phyloP scores from a whole-genome alignment of 2,113 vertebrate genomes.

The Steatornis caripensis region DNA sequence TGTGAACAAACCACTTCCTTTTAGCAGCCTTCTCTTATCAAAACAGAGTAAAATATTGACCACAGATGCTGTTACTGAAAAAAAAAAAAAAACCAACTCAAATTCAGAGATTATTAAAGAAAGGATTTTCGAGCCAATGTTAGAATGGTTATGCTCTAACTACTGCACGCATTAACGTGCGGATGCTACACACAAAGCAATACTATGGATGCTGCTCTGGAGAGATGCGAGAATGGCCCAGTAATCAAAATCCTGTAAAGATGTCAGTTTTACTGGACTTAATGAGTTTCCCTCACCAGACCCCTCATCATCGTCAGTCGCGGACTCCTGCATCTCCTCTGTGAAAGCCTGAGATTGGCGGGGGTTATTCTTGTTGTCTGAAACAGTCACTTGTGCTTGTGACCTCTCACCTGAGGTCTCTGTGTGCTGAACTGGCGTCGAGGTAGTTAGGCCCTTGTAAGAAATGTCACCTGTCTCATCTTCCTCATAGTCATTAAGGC shows the following conservation, averaged over 20 bases:
- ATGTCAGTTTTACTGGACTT: constrained; percentile 76
- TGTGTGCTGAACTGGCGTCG: constrained; percentile 75
- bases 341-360: constrained; percentile 80
- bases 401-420: constrained; percentile 84
- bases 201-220: constrained; percentile 69
- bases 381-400: constrained; percentile 78
- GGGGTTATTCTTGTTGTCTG: constrained; percentile 77
- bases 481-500: constrained; percentile 94
- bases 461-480: constrained; percentile 88
- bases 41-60: constrained; percentile 11
- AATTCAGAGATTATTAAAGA: constrained; percentile 16
- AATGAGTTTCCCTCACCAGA: constrained; percentile 93
- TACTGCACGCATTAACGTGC: constrained; percentile 56
- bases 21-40: constrained; percentile 81
- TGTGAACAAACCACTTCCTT: constrained; percentile 46
- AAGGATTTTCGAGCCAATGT: neutral
- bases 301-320: constrained; percentile 81
- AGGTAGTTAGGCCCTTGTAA: constrained; percentile 82
- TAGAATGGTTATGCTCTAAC: constrained; percentile 8
- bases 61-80: constrained; percentile 18
- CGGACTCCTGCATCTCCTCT: constrained; percentile 82
- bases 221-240: constrained; percentile 77
- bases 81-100: neutral
- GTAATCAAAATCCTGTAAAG: constrained; percentile 72
- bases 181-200: constrained; percentile 69